Percentiles rank a stretch among this genome's conserved stretches.
phyloP scores from a whole-genome alignment of 2,888 invertebrate species.

The Tupiocoris notatus region DNA sequence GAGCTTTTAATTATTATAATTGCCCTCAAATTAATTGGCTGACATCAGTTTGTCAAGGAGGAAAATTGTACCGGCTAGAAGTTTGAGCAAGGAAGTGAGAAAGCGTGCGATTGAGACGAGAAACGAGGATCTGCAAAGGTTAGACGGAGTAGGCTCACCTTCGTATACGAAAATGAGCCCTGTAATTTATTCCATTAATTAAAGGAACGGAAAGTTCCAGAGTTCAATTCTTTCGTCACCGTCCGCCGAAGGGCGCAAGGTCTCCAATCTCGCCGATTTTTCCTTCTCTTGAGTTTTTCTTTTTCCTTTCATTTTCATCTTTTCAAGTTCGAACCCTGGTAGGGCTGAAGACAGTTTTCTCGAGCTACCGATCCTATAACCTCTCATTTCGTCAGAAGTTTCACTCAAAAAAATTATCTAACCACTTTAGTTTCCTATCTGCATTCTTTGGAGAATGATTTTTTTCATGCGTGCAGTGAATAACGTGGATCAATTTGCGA shows the following conservation, averaged over 20 bases:
- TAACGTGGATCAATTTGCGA: no score
- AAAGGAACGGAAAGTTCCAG: no score
- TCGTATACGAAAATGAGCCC: constrained; percentile 24
- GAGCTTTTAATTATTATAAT: constrained; percentile 37
- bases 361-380: no score
- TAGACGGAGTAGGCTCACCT: neutral
- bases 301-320: neutral
- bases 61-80: neutral
- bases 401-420: no score
- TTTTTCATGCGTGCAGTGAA: no score
- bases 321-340: neutral
- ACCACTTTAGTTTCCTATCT: no score
- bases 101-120: neutral
- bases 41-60: constrained; percentile 15
- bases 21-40: constrained; percentile 33
- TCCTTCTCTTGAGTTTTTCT: neutral
- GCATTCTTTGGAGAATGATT: no score
- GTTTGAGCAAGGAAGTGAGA: neutral
- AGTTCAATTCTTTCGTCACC: neutral
- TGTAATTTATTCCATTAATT: constrained; percentile 36
- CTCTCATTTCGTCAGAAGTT: no score
- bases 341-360: no score
- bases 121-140: neutral
- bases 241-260: neutral
- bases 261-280: neutral